Conservation (phyloP, 2,888 invertebrate genomes). For the Ceriagrion tenellum region DNA sequence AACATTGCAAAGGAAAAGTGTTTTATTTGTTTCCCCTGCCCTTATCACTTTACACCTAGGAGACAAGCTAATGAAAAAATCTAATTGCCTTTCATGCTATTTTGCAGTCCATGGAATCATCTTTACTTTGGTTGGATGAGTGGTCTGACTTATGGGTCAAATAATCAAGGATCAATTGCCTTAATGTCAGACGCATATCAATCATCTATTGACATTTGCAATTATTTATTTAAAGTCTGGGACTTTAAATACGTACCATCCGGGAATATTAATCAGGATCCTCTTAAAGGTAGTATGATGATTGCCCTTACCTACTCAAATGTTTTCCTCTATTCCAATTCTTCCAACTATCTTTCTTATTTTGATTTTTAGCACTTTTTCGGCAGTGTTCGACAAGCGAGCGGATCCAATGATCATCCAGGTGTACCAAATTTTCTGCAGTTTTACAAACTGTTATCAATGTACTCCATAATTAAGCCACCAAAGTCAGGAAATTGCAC, state of each 20-base stretch:
- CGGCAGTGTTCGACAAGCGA: conserved; percentile 71
- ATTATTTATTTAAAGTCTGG: not conserved
- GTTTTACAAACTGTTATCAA: conserved; percentile 70
- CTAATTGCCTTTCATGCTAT: no score
- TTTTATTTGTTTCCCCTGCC: no score
- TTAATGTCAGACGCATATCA: not conserved
- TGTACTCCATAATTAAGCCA: conserved; percentile 70
- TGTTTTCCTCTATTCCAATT: not conserved
- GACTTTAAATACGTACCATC: no score
- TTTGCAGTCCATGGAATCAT: no score
- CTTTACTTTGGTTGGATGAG: not conserved
- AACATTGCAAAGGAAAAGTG: no score
- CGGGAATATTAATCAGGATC: no score
- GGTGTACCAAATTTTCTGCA: conserved; percentile 70
- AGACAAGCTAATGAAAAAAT: no score
- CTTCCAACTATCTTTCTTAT: not conserved
- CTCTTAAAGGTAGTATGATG: no score
- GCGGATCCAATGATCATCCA: conserved; percentile 71
- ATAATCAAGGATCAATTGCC: not conserved
- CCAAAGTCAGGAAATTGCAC: conserved; percentile 70
- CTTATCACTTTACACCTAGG: no score
- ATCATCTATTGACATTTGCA: not conserved
- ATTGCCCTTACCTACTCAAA: no score
- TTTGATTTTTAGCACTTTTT: conserved; percentile 70
- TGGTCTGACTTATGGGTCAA: not conserved